Evolutionary conservation across 2,888 invertebrate genomes (phyloP).

Genomic region (Periphyllus acericola): DNA sequence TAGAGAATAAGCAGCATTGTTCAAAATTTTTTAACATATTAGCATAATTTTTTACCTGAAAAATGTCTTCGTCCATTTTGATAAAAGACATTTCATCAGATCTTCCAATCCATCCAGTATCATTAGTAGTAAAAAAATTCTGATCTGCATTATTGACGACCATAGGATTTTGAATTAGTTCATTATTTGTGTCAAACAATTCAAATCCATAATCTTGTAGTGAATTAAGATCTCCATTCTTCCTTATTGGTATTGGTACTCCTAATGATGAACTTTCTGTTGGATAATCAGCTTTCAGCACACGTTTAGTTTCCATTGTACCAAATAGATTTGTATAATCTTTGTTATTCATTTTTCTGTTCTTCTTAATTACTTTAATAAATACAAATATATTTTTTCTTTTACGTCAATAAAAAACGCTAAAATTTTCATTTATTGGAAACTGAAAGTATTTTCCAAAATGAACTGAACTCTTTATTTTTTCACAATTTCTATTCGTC

Average conservation of each 20-base stretch:
- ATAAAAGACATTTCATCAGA: constrained; percentile 59
- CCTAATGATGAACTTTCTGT: constrained; percentile 59
- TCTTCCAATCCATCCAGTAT: constrained; percentile 60
- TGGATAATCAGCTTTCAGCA: constrained; percentile 57
- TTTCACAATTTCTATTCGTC: constrained; percentile 20
- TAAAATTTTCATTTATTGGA: background rate
- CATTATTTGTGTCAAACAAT: constrained; percentile 53
- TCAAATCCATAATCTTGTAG: constrained; percentile 62
- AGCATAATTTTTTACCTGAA: constrained; percentile 40
- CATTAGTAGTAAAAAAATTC: constrained; percentile 54
- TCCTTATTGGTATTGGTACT: constrained; percentile 61
- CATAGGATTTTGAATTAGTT: constrained; percentile 60
- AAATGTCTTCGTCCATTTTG: constrained; percentile 60
- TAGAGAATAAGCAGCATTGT: background rate
- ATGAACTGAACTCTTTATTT: background rate
- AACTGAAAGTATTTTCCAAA: background rate
- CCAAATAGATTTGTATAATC: constrained; percentile 58
- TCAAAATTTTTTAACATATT: background rate
- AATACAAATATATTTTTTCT: constrained; percentile 3
- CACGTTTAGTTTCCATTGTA: constrained; percentile 58
- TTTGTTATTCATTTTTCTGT: constrained; percentile 52
- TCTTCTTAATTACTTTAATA: background rate
- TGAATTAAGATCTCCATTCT: constrained; percentile 56
- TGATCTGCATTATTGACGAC: constrained; percentile 50
- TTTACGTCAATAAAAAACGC: background rate